These are phyloP conservation scores for Nothocercus nigrocapillus DNA, from an alignment of 2,113 vertebrate genomes.

Conservation along the genomic window DNA sequence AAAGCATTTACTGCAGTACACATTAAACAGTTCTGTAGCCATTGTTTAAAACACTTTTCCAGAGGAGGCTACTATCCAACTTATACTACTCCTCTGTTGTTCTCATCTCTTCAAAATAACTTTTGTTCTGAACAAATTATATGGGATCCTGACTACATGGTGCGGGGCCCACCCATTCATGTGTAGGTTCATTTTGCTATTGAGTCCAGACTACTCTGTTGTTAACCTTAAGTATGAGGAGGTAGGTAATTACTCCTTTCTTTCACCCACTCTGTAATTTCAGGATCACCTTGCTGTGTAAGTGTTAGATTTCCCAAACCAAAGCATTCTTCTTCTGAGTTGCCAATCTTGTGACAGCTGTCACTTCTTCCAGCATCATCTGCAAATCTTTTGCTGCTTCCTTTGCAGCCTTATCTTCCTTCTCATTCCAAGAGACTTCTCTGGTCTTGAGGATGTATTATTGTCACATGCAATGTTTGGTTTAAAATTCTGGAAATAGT, in stretches of 20 bases:
- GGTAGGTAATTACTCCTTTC: neutral
- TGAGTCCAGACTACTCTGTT: neutral
- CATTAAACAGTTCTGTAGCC: neutral
- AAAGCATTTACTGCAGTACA: neutral
- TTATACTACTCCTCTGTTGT: neutral
- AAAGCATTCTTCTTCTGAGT: too few relatives aligned
- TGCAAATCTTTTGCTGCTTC: too few relatives aligned
- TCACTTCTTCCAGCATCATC: too few relatives aligned
- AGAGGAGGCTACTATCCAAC: neutral
- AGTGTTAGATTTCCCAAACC: neutral
- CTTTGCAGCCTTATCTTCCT: too few relatives aligned
- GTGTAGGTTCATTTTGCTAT: neutral
- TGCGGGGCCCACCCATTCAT: neutral
- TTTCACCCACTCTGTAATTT: constrained; percentile 6
- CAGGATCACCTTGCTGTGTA: neutral
- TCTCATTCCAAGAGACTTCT: too few relatives aligned
- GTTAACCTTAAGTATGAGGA: neutral
- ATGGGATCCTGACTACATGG: neutral
- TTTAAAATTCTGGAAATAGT: too few relatives aligned
- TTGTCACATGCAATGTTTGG: too few relatives aligned
- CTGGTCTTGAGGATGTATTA: too few relatives aligned
- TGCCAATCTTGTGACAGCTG: too few relatives aligned
- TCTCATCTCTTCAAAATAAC: neutral
- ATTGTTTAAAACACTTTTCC: neutral
- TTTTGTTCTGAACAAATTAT: neutral